These are phyloP conservation scores for Ferdinandea cuprea DNA, from an alignment of 2,888 invertebrate genomes.

Conservation along the genomic window DNA sequence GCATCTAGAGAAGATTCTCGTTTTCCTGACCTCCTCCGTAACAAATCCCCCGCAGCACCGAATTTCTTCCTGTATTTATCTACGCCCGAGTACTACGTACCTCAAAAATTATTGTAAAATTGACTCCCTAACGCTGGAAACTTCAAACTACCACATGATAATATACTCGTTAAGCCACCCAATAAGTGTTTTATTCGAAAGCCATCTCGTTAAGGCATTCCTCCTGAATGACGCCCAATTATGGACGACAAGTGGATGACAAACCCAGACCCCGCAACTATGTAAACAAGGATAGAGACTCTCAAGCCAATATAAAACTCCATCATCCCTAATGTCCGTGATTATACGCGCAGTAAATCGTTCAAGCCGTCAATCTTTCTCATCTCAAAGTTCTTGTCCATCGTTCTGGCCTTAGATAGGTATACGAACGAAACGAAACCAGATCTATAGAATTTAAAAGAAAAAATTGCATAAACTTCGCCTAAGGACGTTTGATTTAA, in stretches of 20 bases:
- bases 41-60: too few species aligned
- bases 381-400: conserved; percentile 16
- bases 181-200: conserved; percentile 27
- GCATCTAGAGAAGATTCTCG: too few species aligned
- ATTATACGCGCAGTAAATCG: conserved; percentile 59
- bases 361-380: conserved; percentile 56
- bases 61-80: too few species aligned
- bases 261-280: conserved; percentile 32
- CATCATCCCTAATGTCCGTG: conserved; percentile 56
- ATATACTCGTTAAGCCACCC: conserved; percentile 21
- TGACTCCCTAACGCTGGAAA: conserved; percentile 16
- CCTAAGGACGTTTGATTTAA: conserved; percentile 59
- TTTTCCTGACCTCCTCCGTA: too few species aligned
- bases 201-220: conserved; percentile 40
- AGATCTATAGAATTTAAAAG: background rate
- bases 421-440: background rate
- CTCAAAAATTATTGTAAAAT: background rate
- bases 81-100: too few species aligned
- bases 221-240: conserved; percentile 18
- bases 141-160: background rate
- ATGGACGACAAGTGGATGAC: conserved; percentile 34
- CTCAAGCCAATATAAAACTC: conserved; percentile 12
- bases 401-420: background rate
- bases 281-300: conserved; percentile 35
- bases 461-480: conserved; percentile 16